Conservation (phyloP, 2,888 invertebrate species). For the Polydrusus pterygomalis region DNA sequence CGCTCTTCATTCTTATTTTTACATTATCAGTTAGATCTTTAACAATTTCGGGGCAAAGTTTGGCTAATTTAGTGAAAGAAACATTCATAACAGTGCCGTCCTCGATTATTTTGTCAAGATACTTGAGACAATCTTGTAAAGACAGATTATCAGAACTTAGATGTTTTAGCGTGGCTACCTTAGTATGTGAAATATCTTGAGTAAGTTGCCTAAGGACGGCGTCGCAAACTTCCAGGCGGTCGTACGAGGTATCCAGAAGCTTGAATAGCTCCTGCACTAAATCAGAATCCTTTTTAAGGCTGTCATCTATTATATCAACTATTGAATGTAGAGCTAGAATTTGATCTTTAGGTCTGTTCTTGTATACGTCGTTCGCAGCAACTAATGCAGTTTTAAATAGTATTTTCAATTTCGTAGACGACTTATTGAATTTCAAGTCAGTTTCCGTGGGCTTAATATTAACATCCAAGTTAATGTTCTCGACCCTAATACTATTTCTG, state of each 20-base stretch:
- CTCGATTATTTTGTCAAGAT: constrained; percentile 78
- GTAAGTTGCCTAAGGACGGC: constrained; percentile 68
- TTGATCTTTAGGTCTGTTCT: constrained; percentile 70
- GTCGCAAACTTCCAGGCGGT: constrained; percentile 68
- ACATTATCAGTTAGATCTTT: constrained; percentile 78
- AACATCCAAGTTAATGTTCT: constrained; percentile 67
- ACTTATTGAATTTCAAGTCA: constrained; percentile 65
- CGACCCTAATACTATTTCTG: constrained; percentile 68
- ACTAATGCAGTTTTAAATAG: constrained; percentile 69
- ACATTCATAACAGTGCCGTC: constrained; percentile 79
- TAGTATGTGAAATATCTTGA: constrained; percentile 76
- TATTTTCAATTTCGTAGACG: constrained; percentile 66
- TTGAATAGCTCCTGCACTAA: constrained; percentile 66
- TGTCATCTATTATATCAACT: constrained; percentile 66
- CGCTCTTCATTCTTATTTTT: constrained; percentile 76
- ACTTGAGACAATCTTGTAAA: constrained; percentile 77
- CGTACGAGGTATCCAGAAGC: constrained; percentile 67
- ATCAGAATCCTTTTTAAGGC: constrained; percentile 64
- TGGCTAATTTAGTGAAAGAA: constrained; percentile 78
- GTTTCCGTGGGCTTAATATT: constrained; percentile 63
- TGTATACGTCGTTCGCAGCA: constrained; percentile 70
- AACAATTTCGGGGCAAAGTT: constrained; percentile 77
- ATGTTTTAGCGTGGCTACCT: constrained; percentile 76
- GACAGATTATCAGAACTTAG: constrained; percentile 57
- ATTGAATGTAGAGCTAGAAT: constrained; percentile 68